Conservation (phyloP, 2,113 vertebrate genomes). For the Stomatorhinus ivindoensis region DNA sequence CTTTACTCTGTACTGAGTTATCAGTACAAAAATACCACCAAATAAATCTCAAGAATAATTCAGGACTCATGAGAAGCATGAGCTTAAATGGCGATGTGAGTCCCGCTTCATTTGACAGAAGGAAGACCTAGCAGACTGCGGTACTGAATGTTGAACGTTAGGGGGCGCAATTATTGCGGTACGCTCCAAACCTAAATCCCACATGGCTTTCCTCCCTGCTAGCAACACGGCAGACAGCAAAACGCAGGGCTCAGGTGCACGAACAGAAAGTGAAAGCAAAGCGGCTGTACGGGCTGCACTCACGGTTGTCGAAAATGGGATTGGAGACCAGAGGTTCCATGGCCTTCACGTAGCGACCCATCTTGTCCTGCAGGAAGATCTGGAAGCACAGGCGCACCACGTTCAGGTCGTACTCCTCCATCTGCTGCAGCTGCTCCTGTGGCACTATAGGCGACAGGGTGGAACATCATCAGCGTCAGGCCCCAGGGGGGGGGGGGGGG, state of each 20-base stretch:
- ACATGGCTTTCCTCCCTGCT: not conserved
- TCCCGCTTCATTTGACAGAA: not conserved
- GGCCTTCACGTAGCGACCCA: slow-evolving; percentile 64
- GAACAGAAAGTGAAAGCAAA: not conserved
- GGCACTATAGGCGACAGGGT: slow-evolving; percentile 60
- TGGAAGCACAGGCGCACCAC: slow-evolving; percentile 96
- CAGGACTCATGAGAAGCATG: not conserved
- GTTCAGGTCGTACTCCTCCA: slow-evolving; percentile 91
- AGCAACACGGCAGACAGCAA: not conserved
- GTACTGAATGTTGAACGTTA: not conserved
- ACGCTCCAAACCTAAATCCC: too few species aligned
- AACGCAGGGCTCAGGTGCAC: not conserved
- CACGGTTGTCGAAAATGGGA: slow-evolving; percentile 97
- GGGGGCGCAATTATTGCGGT: not conserved
- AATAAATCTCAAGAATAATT: not conserved
- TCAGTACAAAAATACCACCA: not conserved
- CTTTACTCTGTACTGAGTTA: not conserved
- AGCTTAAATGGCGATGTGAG: not conserved
- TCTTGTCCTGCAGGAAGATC: slow-evolving; percentile 79
- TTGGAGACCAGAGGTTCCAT: slow-evolving; percentile 85
- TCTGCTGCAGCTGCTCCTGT: slow-evolving; percentile 78
- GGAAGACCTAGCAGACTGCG: not conserved
- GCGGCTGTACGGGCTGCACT: slow-evolving; percentile 47
- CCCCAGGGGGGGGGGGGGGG: too few species aligned
- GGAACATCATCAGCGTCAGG: not conserved